Conservation (phyloP, 2,797 vertebrate genomes). For the Pantherophis vulpinus region DNA sequence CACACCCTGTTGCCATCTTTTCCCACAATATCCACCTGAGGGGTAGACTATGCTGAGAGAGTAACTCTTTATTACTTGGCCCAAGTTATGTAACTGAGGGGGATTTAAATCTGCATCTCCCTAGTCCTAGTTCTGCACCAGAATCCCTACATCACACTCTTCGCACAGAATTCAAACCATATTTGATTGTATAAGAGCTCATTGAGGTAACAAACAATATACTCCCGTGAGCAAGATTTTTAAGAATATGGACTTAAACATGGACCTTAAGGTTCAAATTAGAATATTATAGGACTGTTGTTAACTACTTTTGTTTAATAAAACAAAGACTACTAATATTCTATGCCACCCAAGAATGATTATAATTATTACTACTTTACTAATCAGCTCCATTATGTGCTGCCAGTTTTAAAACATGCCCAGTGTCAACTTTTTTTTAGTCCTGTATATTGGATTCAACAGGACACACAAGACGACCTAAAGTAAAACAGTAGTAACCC, state of each 20-base stretch:
- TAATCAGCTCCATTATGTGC: constrained; percentile 29
- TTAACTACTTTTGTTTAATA: constrained; percentile 28
- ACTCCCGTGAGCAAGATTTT: not conserved
- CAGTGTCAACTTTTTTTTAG: constrained; percentile 33
- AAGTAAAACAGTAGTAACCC: constrained; percentile 35
- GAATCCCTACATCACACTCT: not conserved
- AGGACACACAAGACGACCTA: constrained; percentile 34
- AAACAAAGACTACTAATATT: constrained; percentile 29
- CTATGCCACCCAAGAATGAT: constrained; percentile 32
- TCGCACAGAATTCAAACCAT: not conserved
- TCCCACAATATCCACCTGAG: not conserved
- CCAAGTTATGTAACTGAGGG: not conserved
- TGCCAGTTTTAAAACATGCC: constrained; percentile 43
- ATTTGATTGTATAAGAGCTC: not conserved
- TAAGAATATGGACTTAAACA: not conserved
- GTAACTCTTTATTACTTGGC: not conserved
- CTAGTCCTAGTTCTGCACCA: not conserved
- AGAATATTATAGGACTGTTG: not conserved
- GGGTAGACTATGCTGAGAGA: not conserved
- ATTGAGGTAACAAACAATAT: not conserved
- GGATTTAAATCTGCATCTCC: not conserved
- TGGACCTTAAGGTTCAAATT: not conserved
- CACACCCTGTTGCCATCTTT: not conserved
- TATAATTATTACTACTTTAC: constrained; percentile 26
- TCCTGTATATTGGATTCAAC: constrained; percentile 22